These are phyloP conservation scores for Actinemys pallida DNA, from an alignment of 2,113 vertebrate genomes.

Conservation along the genomic window DNA sequence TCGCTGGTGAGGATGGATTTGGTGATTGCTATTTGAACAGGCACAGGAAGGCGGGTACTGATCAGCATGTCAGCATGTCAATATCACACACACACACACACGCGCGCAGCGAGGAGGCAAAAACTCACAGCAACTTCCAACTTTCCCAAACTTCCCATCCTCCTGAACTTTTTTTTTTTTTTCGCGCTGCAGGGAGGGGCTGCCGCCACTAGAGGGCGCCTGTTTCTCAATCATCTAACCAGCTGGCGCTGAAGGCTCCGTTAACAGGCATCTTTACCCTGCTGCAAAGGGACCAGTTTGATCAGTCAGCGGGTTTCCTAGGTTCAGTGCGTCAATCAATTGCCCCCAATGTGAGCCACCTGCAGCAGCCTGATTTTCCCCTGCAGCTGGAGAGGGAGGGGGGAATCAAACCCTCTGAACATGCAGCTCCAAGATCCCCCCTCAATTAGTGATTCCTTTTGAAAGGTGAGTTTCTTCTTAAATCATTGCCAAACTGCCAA, in stretches of 20 bases:
- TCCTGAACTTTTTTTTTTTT: neutral
- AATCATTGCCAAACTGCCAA: neutral
- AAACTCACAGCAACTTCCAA: neutral
- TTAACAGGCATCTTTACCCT: neutral
- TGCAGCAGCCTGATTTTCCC: neutral
- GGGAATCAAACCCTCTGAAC: too few species aligned
- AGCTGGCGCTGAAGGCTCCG: too few species aligned
- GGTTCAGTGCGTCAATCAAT: neutral
- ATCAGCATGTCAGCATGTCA: slow-evolving; percentile 45
- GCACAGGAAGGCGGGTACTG: slow-evolving; percentile 34
- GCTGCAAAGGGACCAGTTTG: neutral
- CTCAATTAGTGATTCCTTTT: too few species aligned
- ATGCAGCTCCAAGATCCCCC: neutral
- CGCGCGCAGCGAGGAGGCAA: neutral
- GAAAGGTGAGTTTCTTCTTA: neutral
- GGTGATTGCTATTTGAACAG: slow-evolving; percentile 35
- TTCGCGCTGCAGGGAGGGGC: neutral
- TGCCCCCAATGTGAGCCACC: neutral
- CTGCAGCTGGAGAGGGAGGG: neutral
- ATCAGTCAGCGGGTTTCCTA: neutral
- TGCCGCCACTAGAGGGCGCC: slow-evolving; percentile 65
- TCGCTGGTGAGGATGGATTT: neutral
- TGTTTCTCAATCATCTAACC: neutral
- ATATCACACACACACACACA: neutral
- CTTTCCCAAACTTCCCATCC: slow-evolving; percentile 34